Evolutionary conservation across 2,797 vertebrate genomes (phyloP).

Genomic region (Iguana delicatissima): DNA sequence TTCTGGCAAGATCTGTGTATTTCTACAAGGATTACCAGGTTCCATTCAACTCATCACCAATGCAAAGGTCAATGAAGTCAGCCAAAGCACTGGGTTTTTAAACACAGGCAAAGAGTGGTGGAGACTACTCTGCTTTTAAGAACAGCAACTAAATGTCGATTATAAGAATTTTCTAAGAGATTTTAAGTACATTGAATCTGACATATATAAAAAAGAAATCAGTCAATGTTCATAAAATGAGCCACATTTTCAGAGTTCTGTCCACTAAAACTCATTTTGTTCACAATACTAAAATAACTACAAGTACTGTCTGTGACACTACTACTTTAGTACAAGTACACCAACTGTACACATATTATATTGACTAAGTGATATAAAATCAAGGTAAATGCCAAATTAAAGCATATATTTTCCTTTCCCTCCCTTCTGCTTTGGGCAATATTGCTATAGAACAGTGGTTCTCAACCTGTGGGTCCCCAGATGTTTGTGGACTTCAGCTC

Average conservation of each 20-base stretch:
- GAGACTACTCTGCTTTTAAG: slow-evolving; percentile 3
- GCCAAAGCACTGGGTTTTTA: slow-evolving; percentile 29
- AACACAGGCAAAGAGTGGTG: not conserved
- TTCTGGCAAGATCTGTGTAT: slow-evolving; percentile 41
- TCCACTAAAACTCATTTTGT: not conserved
- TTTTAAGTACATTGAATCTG: slow-evolving; percentile 14
- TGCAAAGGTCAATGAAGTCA: slow-evolving; percentile 57
- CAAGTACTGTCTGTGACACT: no score
- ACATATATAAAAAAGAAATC: slow-evolving; percentile 5
- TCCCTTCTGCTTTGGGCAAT: no score
- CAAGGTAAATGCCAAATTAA: not conserved
- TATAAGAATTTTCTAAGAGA: slow-evolving; percentile 1
- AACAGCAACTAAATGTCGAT: not conserved
- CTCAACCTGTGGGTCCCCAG: no score
- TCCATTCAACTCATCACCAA: slow-evolving; percentile 39
- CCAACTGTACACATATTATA: not conserved
- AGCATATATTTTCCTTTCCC: not conserved
- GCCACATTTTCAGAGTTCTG: not conserved
- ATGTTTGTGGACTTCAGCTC: no score
- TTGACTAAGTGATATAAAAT: not conserved
- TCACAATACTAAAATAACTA: not conserved
- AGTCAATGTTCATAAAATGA: not conserved
- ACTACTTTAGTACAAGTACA: no score
- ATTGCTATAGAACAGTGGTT: no score
- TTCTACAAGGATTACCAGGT: slow-evolving; percentile 47